These are phyloP conservation scores for Mythimna pallens DNA, from an alignment of 2,888 invertebrate species.

Conservation along the genomic window DNA sequence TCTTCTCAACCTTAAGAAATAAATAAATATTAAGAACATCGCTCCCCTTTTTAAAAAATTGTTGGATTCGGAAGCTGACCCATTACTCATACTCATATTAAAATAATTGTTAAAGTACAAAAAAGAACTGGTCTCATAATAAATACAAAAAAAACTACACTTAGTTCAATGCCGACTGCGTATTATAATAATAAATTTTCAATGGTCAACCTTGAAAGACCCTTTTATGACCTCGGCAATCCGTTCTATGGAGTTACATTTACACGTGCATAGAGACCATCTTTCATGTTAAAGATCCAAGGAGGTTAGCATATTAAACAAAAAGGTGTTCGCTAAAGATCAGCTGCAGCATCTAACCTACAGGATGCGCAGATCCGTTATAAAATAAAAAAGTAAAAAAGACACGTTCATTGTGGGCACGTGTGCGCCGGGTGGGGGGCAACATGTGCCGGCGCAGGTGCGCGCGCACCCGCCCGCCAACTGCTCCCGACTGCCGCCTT, in stretches of 20 bases:
- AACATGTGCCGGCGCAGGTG: conserved; percentile 72
- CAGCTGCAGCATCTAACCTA: conserved; percentile 54
- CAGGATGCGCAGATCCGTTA: conserved; percentile 62
- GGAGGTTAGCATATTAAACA: conserved; percentile 13
- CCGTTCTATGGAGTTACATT: conserved; percentile 26
- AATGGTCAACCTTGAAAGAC: conserved; percentile 60
- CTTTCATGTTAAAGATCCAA: conserved; percentile 22
- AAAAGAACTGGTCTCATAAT: conserved; percentile 45
- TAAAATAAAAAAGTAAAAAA: conserved; percentile 54
- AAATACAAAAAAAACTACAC: conserved; percentile 31
- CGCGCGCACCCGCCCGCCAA: conserved; percentile 65
- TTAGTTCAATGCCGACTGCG: conserved; percentile 25
- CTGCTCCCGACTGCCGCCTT: conserved; percentile 64
- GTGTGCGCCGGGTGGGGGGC: conserved; percentile 58
- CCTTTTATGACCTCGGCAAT: conserved; percentile 46
- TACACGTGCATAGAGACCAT: conserved; percentile 48
- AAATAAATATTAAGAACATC: conserved; percentile 1
- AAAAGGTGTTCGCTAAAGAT: conserved; percentile 37
- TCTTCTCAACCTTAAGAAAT: background rate
- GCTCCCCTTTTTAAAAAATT: background rate
- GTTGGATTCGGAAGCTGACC: conserved; percentile 33
- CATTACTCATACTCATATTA: conserved; percentile 35
- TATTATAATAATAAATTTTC: conserved; percentile 47
- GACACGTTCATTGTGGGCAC: conserved; percentile 53
- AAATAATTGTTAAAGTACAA: conserved; percentile 39